Base-by-base conservation (phyloP, 2,113 vertebrate species). In the Promerops cafer region DNA sequence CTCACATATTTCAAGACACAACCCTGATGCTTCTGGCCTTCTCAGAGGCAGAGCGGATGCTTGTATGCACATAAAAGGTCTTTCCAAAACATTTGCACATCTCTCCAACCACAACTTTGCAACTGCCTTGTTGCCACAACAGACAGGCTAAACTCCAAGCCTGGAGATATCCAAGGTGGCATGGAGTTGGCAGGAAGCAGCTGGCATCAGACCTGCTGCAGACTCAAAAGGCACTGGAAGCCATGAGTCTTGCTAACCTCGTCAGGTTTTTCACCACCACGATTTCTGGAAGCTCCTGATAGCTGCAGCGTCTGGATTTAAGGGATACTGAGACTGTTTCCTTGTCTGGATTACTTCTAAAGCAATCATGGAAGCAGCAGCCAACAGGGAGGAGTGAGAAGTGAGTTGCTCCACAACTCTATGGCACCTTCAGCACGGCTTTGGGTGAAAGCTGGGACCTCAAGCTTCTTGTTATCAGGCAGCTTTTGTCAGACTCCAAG, bases 331-430 rank as follows among this genome's bases (percentile, higher is more conserved):
- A 61, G 63, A 40, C 12, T 7, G 11, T 56, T 57, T 69, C 24
- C 20, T 42, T 42, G 37, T 23, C 45, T 71, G 44, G 16, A 28
- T 76, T 44, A 68, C 13, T 61, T 52, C 49, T 44, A 80, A 82
- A 82, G 37, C 27, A 71, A 3, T n/a, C 52, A 40, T 2, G 3
- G 45, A 68, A 50, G 47, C n/a, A 24, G 42, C 13, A 93, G 18
- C 9, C 54, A 92, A 30, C 6, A 12, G 33, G 16, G 6, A 86
- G 11, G 47, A 80, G 9, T 27, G 14, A 65, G n/a, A 92, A 85
- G 17, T 7, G 13, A 11, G 83, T n/a, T n/a, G 16, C n/a, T 61
- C 27, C 42, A 40, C 0, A 0, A 47, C 35, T 11, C 39, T 27
- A 14, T 0, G 4, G 40, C 47, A 71, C 7, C 10, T 75, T 54